Base-by-base conservation (phyloP, 1,140 invertebrate genomes). In the Penaeus indicus region DNA sequence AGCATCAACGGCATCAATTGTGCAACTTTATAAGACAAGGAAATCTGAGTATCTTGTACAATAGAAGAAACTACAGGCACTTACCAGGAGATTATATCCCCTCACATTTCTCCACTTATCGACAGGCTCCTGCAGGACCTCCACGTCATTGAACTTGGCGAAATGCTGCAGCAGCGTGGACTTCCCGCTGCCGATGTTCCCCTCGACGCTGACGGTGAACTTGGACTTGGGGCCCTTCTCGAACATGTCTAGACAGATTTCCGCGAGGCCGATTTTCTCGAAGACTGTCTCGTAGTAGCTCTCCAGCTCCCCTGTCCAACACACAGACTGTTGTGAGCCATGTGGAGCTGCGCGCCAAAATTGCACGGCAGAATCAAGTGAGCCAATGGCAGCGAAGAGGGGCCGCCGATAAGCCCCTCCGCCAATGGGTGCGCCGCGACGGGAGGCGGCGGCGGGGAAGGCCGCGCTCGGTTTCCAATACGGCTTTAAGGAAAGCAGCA, bases 151-250 rank as follows among this genome's bases (percentile, higher is more conserved):
- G 91, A 92, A 95, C 90, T 95, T 94, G 79, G 95, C 93, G 92
- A 98, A 98, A 93, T 97, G 95, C 90, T 97, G 95, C 19, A 98
- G 93, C 91, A 98, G 96, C n/a, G 97, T 97, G 13, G 97, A 97
- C 93, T 98, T 98, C 7, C 97, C 97, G 92, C 96, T 96, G 54
- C 97, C 97, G 92, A 98, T 98, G 92, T 98, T 98, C 42, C 97
- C 97, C 93, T 98, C 97, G 19, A 98, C 95, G 62, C 79, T 82
- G 21, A 88, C 82, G 1, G 86, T 88, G 86, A 88, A 88, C 27
- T 82, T 82, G 7, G 72, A 79, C 21, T 47, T 75, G 19, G 62
- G 47, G 75, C 86, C 86, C 27, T 88, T 83, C 47, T 32, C 22
- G 61, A 86, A 25, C 63, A 75, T 77, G 21, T 32, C 32, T 11